A percentile compares a stretch with the other conserved stretches of the same genome.
phyloP scores from a whole-genome alignment of 1,140 invertebrate genomes.

The Muscidifurax raptorellus region DNA sequence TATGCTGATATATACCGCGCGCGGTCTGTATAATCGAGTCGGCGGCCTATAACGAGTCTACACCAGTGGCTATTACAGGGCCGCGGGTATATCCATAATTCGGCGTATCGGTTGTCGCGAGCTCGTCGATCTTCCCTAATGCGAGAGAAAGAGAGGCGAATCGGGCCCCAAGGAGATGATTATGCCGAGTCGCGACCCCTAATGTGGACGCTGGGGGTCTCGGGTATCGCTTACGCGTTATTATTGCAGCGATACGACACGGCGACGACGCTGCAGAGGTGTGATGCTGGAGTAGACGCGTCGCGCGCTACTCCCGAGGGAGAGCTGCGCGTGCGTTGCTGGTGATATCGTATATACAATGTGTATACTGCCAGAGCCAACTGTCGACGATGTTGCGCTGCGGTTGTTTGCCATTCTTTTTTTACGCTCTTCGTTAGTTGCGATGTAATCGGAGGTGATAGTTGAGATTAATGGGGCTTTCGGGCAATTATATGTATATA shows the following conservation, averaged over 20 bases:
- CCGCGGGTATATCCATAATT: background rate
- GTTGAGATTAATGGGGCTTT: background rate
- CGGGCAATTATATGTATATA: no score
- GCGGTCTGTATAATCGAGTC: background rate
- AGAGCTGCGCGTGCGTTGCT: slow-evolving; percentile 31
- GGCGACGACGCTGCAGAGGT: slow-evolving; percentile 43
- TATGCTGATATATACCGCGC: no score
- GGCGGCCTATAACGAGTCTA: background rate
- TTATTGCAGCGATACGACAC: slow-evolving; percentile 75
- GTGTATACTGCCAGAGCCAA: slow-evolving; percentile 63
- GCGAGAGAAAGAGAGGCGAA: slow-evolving; percentile 56
- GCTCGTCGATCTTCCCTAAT: slow-evolving; percentile 5
- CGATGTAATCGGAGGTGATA: background rate
- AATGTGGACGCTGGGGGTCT: slow-evolving; percentile 10
- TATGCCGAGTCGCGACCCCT: slow-evolving; percentile 49
- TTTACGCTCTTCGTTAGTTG: background rate
- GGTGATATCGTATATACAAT: slow-evolving; percentile 67
- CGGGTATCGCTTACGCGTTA: slow-evolving; percentile 74
- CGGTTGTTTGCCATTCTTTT: background rate
- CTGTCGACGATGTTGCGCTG: slow-evolving; percentile 60
- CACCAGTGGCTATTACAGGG: background rate
- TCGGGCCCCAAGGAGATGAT: slow-evolving; percentile 64
- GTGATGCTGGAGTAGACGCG: slow-evolving; percentile 58
- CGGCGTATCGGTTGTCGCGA: background rate
- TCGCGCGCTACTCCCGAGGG: slow-evolving; percentile 73